Base-by-base conservation (phyloP, 2,797 vertebrate genomes). In the Babyrousa celebensis region DNA sequence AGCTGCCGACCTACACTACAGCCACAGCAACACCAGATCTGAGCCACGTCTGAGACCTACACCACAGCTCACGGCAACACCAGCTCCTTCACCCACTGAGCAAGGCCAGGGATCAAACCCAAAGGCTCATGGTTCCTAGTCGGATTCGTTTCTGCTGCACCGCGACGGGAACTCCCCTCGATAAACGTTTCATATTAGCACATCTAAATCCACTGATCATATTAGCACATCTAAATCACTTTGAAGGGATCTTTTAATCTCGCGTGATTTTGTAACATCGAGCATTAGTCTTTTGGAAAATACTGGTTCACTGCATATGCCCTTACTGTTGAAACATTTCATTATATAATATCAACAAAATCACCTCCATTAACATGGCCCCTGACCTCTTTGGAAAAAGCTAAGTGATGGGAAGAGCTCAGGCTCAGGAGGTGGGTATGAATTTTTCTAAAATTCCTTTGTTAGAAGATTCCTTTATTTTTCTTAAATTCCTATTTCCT, bases 181-280 rank as follows among this genome's bases (percentile, higher is more conserved):
- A 36, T 36, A 36, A 36, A 36, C 36, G 4, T 36, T 52, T 68
- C 43, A 48, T 58, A 32, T 27, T 89, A 43, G 87, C 93, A 75
- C 16, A 72, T 60, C 95, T 65, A 91, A 83, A 95, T n/a, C 27
- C 54, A 79, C 12, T 60, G 32, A 48, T 89, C 52, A 48, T 58
- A 32, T 27, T 89, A 43, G 87, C 93, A 75, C 16, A 72, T 60
- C 95, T 65, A 91, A 83, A 95, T n/a, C 21, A 91, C 20, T 80
- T 21, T 48, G 25, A 92, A 85, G 18, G 12, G 20, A 16, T 86
- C 89, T 88, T 80, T 85, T 94, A 40, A 56, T 27, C 65, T 58
- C 48, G 18, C 14, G 40, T 56, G 32, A 60, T 82, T 95, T 74
- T 83, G 0, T 86, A 89, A 91, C 25, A 90, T 67, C 67, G 32